Evolutionary conservation across 2,797 vertebrate species (phyloP).

Genomic region (Lepidocolaptes lacrymiger): DNA sequence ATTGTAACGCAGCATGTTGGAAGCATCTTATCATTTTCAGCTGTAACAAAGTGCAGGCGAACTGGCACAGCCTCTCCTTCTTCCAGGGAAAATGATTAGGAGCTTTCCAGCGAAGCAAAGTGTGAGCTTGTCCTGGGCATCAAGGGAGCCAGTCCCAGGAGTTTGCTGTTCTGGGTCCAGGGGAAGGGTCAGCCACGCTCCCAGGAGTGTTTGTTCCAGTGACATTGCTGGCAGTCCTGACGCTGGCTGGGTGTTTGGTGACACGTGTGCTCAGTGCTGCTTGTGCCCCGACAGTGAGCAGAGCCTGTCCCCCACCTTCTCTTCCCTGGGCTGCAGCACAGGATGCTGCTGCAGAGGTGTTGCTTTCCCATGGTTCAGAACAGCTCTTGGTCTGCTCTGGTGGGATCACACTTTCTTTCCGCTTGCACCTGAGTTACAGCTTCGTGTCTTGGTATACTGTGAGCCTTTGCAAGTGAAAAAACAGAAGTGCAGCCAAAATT

Average conservation of each 20-base stretch:
- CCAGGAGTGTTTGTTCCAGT: not conserved
- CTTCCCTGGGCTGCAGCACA: not conserved
- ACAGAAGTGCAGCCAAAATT: constrained; percentile 22
- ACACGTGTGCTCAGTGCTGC: fast-evolving
- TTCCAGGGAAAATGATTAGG: constrained; percentile 21
- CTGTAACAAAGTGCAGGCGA: constrained; percentile 19
- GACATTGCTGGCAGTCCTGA: not conserved
- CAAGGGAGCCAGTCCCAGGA: not conserved
- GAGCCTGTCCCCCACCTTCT: not conserved
- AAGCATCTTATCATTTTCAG: constrained; percentile 35
- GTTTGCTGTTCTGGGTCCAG: not conserved
- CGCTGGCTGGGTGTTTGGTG: fast-evolving
- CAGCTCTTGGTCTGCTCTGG: not conserved
- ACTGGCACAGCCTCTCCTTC: not conserved
- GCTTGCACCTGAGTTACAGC: not conserved
- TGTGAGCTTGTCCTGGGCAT: not conserved
- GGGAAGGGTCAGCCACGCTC: not conserved
- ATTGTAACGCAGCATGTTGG: not conserved
- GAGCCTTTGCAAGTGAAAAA: constrained; percentile 10
- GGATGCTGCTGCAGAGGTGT: not conserved
- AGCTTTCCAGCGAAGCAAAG: not conserved
- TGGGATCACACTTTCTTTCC: not conserved
- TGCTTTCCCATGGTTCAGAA: not conserved
- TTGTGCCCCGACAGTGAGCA: not conserved
- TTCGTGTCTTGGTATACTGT: not conserved